Evolutionary conservation across 2,797 vertebrate genomes (phyloP).

Genomic region (Crossoptilon crossoptilon): DNA sequence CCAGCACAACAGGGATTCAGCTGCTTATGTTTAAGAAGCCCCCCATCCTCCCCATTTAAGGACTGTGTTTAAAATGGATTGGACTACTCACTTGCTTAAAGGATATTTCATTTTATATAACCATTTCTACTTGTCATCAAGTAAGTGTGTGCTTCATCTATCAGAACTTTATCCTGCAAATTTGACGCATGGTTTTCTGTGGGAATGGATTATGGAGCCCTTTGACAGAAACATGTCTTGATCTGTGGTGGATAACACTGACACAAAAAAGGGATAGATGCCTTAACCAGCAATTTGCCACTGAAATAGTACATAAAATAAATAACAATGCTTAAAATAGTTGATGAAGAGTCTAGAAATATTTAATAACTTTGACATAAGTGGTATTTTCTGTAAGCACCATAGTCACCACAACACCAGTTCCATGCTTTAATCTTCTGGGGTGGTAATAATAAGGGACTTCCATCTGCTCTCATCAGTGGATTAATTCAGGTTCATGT

Average conservation of each 20-base stretch:
- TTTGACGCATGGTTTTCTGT: not conserved
- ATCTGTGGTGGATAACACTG: not conserved
- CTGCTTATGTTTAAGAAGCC: not conserved
- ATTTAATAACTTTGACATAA: not conserved
- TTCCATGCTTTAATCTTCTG: not conserved
- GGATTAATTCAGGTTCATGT: not conserved
- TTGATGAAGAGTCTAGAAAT: not conserved
- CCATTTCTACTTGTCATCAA: not conserved
- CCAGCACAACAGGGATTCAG: not conserved
- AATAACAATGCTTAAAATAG: not conserved
- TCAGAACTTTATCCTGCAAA: not conserved
- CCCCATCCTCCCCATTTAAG: not conserved
- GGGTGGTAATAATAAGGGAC: not conserved
- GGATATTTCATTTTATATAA: not conserved
- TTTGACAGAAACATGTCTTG: not conserved
- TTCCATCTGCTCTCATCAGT: not conserved
- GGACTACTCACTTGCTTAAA: not conserved
- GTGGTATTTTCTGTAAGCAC: not conserved
- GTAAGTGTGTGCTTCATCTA: not conserved
- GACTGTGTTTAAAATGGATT: not conserved
- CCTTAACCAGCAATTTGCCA: not conserved
- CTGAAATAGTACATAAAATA: not conserved
- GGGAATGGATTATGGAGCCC: not conserved
- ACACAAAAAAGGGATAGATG: not conserved
- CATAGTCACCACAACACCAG: fast-evolving